These are phyloP conservation scores for Anolis carolinensis DNA, from an alignment of 2,113 vertebrate species.

Conservation along the genomic window DNA sequence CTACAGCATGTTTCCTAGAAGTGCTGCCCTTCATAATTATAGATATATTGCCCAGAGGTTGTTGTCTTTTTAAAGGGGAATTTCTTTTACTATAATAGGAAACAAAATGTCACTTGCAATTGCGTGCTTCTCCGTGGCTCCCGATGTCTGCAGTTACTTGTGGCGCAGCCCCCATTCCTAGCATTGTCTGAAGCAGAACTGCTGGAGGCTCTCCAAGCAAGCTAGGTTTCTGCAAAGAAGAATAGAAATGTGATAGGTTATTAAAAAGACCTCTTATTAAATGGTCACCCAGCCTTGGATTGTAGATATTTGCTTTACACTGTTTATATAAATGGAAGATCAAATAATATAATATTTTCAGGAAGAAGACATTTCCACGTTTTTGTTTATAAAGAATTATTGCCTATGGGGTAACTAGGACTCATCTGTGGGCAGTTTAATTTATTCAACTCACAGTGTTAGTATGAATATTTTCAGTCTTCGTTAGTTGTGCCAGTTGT, in stretches of 20 bases:
- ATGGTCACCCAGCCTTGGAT: neutral
- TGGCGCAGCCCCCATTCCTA: constrained; percentile 81
- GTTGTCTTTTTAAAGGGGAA: neutral
- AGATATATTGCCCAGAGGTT: neutral
- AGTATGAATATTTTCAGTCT: constrained; percentile 88
- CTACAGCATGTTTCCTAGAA: neutral
- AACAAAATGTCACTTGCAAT: constrained; percentile 77
- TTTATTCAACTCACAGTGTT: constrained; percentile 81
- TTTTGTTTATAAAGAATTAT: neutral
- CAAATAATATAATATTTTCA: constrained; percentile 1
- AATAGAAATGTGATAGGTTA: constrained; percentile 22
- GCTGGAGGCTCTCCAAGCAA: constrained; percentile 91
- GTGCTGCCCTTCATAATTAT: neutral
- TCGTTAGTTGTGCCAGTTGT: constrained; percentile 86
- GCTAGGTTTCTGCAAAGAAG: constrained; percentile 83
- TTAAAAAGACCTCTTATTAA: neutral
- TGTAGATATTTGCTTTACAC: neutral
- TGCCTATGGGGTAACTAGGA: accelerated
- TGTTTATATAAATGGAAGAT: neutral
- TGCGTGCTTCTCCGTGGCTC: constrained; percentile 86
- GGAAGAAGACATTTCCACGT: neutral
- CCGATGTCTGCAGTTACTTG: constrained; percentile 81
- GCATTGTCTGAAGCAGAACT: constrained; percentile 86
- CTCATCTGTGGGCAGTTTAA: accelerated
- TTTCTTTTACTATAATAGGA: constrained; percentile 9